Evolutionary conservation across 2,113 vertebrate species (phyloP).

Genomic region (Podilymbus podiceps): DNA sequence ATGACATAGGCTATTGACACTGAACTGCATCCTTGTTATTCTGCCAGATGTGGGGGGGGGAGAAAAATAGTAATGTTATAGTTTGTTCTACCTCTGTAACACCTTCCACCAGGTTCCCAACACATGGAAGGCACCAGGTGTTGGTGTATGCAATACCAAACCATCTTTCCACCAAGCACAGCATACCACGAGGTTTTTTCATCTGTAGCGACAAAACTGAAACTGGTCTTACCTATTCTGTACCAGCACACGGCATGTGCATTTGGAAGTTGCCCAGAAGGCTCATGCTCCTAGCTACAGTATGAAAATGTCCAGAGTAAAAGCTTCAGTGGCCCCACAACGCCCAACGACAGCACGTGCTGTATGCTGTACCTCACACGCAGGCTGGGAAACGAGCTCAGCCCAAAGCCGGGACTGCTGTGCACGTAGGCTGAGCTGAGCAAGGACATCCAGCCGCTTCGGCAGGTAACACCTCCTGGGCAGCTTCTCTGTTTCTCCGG

Average conservation of each 20-base stretch:
- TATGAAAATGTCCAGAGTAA: background rate
- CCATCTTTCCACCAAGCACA: background rate
- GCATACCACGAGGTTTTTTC: background rate
- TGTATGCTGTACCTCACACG: background rate
- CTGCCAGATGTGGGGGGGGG: background rate
- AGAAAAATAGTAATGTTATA: background rate
- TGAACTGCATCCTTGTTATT: background rate
- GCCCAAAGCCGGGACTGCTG: background rate
- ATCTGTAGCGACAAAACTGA: background rate
- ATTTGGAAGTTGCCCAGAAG: background rate
- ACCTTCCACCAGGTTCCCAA: background rate
- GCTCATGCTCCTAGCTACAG: background rate
- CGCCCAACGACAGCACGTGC: rapidly evolving
- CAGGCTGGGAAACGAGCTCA: background rate
- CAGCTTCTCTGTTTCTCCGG: background rate
- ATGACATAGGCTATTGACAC: background rate
- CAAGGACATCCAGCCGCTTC: background rate
- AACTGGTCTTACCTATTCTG: background rate
- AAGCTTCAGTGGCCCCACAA: background rate
- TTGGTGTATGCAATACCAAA: background rate
- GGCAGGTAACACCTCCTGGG: background rate
- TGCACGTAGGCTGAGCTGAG: background rate
- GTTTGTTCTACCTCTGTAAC: background rate
- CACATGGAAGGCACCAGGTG: background rate
- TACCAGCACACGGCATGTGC: background rate